Conservation (phyloP, 2,888 invertebrate genomes). For the Ectemnius continuus region DNA sequence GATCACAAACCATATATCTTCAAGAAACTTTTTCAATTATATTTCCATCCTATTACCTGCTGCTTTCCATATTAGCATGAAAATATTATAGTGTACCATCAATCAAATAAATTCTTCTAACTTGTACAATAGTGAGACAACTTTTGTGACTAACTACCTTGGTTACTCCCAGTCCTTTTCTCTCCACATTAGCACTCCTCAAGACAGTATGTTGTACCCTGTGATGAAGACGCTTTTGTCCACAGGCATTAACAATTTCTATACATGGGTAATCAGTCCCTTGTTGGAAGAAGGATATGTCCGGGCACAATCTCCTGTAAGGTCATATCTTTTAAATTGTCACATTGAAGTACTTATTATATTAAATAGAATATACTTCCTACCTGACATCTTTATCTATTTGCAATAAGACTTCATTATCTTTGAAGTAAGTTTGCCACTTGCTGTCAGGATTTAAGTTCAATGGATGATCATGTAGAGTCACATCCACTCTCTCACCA, state of each 20-base stretch:
- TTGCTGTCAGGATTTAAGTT: slow-evolving; percentile 97
- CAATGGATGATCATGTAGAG: slow-evolving; percentile 90
- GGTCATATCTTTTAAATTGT: slow-evolving; percentile 27
- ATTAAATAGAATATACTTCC: background rate
- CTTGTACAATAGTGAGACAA: background rate
- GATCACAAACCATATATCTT: too few relatives aligned
- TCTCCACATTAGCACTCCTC: slow-evolving; percentile 91
- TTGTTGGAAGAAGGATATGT: slow-evolving; percentile 98
- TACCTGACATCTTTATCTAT: slow-evolving; percentile 97
- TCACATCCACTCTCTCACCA: slow-evolving; percentile 81
- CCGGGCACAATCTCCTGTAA: slow-evolving; percentile 90
- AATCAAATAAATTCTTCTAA: slow-evolving; percentile 21
- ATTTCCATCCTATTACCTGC: slow-evolving; percentile 66
- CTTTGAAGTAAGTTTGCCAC: slow-evolving; percentile 97
- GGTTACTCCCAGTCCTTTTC: slow-evolving; percentile 92
- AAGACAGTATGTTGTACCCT: slow-evolving; percentile 92
- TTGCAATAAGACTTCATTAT: slow-evolving; percentile 97
- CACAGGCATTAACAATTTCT: slow-evolving; percentile 88
- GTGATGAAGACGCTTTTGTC: slow-evolving; percentile 90
- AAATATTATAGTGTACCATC: slow-evolving; percentile 34
- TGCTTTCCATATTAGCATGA: slow-evolving; percentile 63
- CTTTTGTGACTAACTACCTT: slow-evolving; percentile 82
- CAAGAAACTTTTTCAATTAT: background rate
- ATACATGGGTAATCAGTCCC: slow-evolving; percentile 94
- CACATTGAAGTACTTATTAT: background rate